Evolutionary conservation across 2,113 vertebrate species (phyloP).

Genomic region (Saccopteryx bilineata): DNA sequence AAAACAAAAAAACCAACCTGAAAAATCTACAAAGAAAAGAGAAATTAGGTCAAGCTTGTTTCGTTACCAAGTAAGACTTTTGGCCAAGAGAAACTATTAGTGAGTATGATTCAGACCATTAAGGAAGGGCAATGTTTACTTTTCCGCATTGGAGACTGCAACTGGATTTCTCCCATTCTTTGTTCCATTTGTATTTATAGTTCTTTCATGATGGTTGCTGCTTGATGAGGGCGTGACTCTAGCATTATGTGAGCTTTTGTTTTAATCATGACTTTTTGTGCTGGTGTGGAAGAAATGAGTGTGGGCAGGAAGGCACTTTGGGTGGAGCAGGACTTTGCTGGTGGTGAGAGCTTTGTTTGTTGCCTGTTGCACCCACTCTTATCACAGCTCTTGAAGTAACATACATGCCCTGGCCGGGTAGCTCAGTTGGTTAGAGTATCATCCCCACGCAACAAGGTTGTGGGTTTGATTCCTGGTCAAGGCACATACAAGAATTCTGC

Average conservation of each 20-base stretch:
- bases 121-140: neutral
- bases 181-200: conserved; percentile 64
- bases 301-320: conserved; percentile 50
- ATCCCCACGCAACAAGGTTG: too few species aligned
- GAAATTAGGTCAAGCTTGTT: neutral
- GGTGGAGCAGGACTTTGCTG: conserved; percentile 10
- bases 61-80: neutral
- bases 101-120: neutral
- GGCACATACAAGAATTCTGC: too few species aligned
- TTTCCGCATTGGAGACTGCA: neutral
- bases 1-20: neutral
- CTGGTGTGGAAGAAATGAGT: conserved; percentile 39
- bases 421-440: too few species aligned
- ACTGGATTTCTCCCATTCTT: conserved; percentile 48
- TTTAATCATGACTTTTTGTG: conserved; percentile 48
- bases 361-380: neutral
- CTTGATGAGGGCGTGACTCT: conserved; percentile 39
- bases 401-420: too few species aligned
- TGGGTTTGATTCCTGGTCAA: too few species aligned
- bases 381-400: neutral
- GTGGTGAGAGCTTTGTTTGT: conserved; percentile 32
- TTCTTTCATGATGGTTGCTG: conserved; percentile 55
- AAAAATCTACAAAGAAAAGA: neutral
- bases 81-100: neutral
- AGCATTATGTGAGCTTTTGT: conserved; percentile 62